These are phyloP conservation scores for Pipistrellus kuhlii DNA, from an alignment of 2,797 vertebrate genomes.

Conservation along the genomic window DNA sequence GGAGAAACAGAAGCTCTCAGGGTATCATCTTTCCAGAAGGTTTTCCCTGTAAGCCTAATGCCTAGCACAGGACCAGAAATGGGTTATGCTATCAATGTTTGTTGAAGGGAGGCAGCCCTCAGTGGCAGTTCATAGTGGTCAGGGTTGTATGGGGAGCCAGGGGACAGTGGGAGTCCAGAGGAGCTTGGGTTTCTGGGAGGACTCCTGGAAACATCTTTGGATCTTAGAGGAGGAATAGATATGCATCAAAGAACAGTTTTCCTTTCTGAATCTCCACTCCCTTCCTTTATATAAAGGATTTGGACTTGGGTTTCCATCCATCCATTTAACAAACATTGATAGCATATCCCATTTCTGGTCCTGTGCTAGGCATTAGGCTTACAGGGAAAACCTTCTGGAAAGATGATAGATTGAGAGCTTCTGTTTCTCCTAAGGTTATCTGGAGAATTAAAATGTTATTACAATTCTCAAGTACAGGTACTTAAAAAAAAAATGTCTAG, in stretches of 20 bases:
- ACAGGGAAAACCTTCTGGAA: background rate
- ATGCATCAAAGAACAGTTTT: background rate
- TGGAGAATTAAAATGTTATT: background rate
- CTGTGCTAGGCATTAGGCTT: background rate
- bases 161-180: background rate
- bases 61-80: background rate
- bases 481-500: background rate
- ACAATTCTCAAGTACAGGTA: background rate
- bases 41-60: background rate
- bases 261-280: background rate
- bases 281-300: background rate
- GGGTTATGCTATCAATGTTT: background rate
- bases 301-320: background rate
- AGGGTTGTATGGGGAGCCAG: background rate
- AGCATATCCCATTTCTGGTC: background rate
- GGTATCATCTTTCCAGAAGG: background rate
- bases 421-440: background rate
- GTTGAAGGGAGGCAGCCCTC: background rate
- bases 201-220: conserved; percentile 7
- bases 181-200: no score
- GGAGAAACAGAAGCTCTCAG: background rate
- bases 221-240: background rate
- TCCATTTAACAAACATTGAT: background rate
- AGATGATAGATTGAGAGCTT: background rate
- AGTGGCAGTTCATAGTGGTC: background rate